Evolutionary conservation across 1,140 invertebrate species (phyloP).

Genomic region (Leptoteleia sp.): DNA sequence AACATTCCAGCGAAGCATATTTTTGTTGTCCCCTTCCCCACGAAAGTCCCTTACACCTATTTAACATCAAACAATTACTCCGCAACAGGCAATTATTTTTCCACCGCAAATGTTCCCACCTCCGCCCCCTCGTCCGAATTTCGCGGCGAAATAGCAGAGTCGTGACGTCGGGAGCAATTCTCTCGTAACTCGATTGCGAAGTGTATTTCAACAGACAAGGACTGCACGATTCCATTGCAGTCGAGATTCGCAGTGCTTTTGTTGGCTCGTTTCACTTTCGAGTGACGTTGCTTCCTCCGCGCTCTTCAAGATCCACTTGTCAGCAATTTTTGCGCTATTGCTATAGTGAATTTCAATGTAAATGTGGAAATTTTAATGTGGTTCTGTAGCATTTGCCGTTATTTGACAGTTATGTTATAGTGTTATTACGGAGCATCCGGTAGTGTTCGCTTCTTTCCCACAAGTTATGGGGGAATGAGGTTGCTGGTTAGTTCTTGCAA

Average conservation of each 20-base stretch:
- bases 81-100: constrained; percentile 60
- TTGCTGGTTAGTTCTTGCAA: constrained; percentile 15
- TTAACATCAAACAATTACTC: constrained; percentile 60
- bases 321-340: constrained; percentile 48
- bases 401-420: constrained; percentile 54
- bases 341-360: constrained; percentile 40
- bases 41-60: constrained; percentile 19
- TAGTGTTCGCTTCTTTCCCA: constrained; percentile 35
- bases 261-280: constrained; percentile 62
- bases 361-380: constrained; percentile 57
- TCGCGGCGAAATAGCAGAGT: constrained; percentile 56
- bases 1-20: constrained; percentile 12
- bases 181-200: constrained; percentile 64
- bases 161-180: constrained; percentile 57
- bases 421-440: constrained; percentile 50
- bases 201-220: constrained; percentile 58
- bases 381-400: constrained; percentile 37
- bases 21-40: background rate
- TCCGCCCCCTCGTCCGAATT: constrained; percentile 36
- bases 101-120: constrained; percentile 28
- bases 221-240: constrained; percentile 54
- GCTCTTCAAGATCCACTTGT: constrained; percentile 54
- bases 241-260: constrained; percentile 57
- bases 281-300: constrained; percentile 40
- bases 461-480: constrained; percentile 17